phyloP scores from a whole-genome alignment of 2,113 vertebrate species.

The Pontoporia blainvillei region DNA sequence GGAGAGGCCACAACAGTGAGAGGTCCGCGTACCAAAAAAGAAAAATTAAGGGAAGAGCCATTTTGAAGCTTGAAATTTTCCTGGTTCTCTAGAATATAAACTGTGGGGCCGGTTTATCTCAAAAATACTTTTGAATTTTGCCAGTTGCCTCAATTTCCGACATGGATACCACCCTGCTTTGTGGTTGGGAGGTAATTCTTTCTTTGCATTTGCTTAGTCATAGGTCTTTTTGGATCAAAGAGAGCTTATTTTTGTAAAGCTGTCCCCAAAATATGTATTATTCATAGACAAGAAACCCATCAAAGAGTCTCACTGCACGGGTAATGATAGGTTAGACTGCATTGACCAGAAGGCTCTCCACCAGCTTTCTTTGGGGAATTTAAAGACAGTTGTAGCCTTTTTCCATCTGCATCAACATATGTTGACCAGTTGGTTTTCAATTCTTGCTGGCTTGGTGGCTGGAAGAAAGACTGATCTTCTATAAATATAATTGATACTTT shows the following conservation, averaged over 20 bases:
- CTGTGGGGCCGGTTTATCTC: constrained; percentile 9
- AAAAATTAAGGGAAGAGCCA: constrained; percentile 41
- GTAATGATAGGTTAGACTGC: constrained; percentile 71
- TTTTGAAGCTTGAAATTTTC: constrained; percentile 32
- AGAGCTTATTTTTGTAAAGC: constrained; percentile 71
- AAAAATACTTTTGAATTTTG: constrained; percentile 56
- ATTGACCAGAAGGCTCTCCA: constrained; percentile 62
- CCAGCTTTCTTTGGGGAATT: constrained; percentile 54
- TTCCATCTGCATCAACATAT: constrained; percentile 57
- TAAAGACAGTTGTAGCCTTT: constrained; percentile 67
- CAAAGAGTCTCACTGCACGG: constrained; percentile 48
- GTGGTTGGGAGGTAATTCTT: constrained; percentile 45
- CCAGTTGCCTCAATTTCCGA: constrained; percentile 42
- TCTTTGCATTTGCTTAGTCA: constrained; percentile 60
- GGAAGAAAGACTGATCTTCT: constrained; percentile 54
- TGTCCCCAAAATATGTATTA: constrained; percentile 72
- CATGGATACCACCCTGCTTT: not conserved
- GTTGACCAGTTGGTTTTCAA: constrained; percentile 59
- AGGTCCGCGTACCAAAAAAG: too few relatives aligned
- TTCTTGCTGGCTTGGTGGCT: constrained; percentile 52
- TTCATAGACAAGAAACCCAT: constrained; percentile 65
- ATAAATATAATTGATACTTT: constrained; percentile 67
- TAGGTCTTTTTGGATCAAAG: constrained; percentile 63
- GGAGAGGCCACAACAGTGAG: too few relatives aligned
- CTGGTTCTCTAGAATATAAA: constrained; percentile 26